Evolutionary conservation across 2,113 vertebrate species (phyloP), one percentile per base, ranked within the genome.

Genomic region (Siniperca chuatsi): DNA sequence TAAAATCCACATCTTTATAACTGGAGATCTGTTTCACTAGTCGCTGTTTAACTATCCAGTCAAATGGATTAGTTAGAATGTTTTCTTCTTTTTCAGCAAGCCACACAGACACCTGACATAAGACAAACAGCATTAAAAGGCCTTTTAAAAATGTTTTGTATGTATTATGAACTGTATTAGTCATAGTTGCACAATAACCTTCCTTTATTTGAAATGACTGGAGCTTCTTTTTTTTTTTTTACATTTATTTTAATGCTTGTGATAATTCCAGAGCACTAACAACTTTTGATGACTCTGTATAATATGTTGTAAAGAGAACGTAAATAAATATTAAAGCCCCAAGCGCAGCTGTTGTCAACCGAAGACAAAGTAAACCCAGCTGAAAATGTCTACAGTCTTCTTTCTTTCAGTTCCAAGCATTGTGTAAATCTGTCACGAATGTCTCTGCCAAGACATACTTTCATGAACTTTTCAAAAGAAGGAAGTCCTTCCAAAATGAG

Each of bases 291-390:
- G 87, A 91, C 89, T 89, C 61, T 95, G 91, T 95, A 82, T 90
- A 95, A 95, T 94, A 62, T 93, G 89, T 94, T 95, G 95, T 95
- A 94, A 95, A 95, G 90, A 93, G 92, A 83, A 88, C 88, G 82
- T 93, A 87, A 94, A 95, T 91, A 93, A 93, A 92, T 86, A 90
- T 85, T 89, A 87, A 92, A 92, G 89, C 86, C 87, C 81, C 55
- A 71, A 78, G 78, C 70, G 37, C 79, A 83, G 89, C 86, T 87
- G 88, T 92, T 89, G 90, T 94, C 91, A 82, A 88, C 80, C 88
- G 75, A 89, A 88, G 90, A 90, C 77, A 77, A 84, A 86, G 92
- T 93, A 94, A 95, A 94, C 92, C 75, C 85, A 89, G 71, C 89
- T 93, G 68, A 90, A 85, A 84, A 75, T 57, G 75, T 66, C 72